Evolutionary conservation across 1,140 invertebrate genomes (phyloP), one percentile per base, ranked within the genome.

Genomic region (Meloidogyne chitwoodi): DNA sequence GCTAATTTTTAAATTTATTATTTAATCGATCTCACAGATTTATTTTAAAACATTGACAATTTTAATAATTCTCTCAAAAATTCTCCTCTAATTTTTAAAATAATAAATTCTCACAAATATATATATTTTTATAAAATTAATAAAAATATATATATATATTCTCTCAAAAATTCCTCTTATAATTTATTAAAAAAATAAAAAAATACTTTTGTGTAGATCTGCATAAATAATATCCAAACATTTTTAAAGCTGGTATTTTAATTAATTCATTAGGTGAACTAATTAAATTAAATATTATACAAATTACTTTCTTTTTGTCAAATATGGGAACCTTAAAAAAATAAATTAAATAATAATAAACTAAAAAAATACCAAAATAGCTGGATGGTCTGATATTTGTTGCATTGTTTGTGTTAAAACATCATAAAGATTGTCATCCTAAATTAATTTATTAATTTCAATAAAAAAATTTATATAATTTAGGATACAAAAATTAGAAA

Each of bases 351-450:
- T 19, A 67, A 24, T 26, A 71, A 22, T 29, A 64, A 6, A 19
- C 16, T 31, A 74, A 64, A 62, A 74, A 0, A 77, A 77, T 12
- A 85, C 77, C 93, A 99, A 95, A 1, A 94, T 95, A 66, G 95
- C 93, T 0, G 96, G 96, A 88, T 98, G 94, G 88, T 99, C 95
- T 6, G 94, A 94, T 93, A 98, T 96, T 56, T 99, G 89, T 1
- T 93, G 93, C 87, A 98, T 97, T 61, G 97, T 90, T 91, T 98
- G 94, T 90, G 97, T 93, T 66, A 99, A 89, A 1, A 99, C 95
- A 88, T 99, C 96, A 84, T 96, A 94, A 44, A 99, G 89, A 89
- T 99, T 99, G 88, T 99, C 96, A 90, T 98, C 95, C 93, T 96
- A 82, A 70, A n/a, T n/a, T n/a, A n/a, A n/a, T n/a, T n/a, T n/a